Conservation (phyloP, 2,888 invertebrate species). For the Cephonodes hylas region DNA sequence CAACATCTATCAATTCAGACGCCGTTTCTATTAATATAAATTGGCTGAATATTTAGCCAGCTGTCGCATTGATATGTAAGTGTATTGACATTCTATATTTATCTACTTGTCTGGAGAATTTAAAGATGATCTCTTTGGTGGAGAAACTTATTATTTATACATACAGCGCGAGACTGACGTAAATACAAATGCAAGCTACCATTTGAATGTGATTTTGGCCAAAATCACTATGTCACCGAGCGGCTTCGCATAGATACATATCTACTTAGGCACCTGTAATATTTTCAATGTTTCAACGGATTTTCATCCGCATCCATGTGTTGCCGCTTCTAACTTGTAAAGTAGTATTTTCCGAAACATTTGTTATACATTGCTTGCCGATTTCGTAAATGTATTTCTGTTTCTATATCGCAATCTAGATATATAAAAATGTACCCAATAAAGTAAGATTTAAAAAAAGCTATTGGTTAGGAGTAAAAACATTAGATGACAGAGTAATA, state of each 20-base stretch:
- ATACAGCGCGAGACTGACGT: neutral
- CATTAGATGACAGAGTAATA: slow-evolving; percentile 1
- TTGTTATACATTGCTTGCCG: too few relatives aligned
- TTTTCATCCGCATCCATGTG: neutral
- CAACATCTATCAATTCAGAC: neutral
- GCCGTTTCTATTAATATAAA: neutral
- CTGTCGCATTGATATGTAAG: slow-evolving; percentile 5
- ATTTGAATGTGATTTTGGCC: slow-evolving; percentile 4
- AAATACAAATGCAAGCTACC: neutral
- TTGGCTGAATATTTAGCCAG: slow-evolving; percentile 3
- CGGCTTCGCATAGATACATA: neutral
- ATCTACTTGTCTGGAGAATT: neutral
- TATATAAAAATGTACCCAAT: too few relatives aligned
- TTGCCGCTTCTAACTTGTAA: neutral
- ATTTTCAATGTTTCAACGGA: neutral
- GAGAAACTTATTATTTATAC: neutral
- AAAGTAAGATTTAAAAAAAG: too few relatives aligned
- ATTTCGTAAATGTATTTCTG: too few relatives aligned
- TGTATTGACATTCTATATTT: neutral
- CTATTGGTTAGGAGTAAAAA: too few relatives aligned
- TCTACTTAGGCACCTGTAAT: slow-evolving; percentile 8
- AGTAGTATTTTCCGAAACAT: too few relatives aligned
- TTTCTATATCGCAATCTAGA: too few relatives aligned
- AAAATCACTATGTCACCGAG: neutral
- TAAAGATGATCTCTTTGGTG: neutral